Evolutionary conservation across 2,797 vertebrate genomes (phyloP).

Genomic region (Hoplostethus mediterraneus): DNA sequence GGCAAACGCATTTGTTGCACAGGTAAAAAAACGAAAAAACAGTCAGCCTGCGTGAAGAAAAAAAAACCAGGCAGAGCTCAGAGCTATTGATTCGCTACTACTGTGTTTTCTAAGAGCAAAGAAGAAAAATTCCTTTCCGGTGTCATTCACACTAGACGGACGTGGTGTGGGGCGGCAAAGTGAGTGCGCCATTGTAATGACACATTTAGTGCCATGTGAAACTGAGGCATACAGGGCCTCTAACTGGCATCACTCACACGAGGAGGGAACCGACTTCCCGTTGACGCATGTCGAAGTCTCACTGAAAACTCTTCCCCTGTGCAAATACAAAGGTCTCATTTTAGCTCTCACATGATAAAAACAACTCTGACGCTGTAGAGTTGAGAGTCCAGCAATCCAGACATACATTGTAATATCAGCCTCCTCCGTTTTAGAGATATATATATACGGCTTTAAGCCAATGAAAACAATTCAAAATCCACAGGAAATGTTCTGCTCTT

Average conservation of each 20-base stretch:
- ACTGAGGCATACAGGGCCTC: constrained; percentile 52
- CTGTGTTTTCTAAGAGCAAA: constrained; percentile 42
- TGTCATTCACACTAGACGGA: constrained; percentile 59
- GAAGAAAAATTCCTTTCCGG: constrained; percentile 29
- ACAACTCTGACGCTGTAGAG: background rate
- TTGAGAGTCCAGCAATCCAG: background rate
- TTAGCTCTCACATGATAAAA: background rate
- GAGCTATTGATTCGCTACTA: constrained; percentile 73
- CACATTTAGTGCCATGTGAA: constrained; percentile 71
- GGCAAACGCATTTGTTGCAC: constrained; percentile 49
- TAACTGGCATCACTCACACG: constrained; percentile 63
- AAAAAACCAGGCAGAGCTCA: constrained; percentile 33
- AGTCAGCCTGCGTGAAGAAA: constrained; percentile 26
- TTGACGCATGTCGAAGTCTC: constrained; percentile 32
- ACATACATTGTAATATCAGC: background rate
- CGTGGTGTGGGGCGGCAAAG: background rate
- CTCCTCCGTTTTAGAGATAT: background rate
- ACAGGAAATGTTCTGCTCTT: constrained; percentile 4
- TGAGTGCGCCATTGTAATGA: constrained; percentile 62
- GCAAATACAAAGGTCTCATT: background rate
- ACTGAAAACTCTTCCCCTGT: constrained; percentile 14
- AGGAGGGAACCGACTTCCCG: constrained; percentile 60
- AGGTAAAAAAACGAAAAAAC: constrained; percentile 21
- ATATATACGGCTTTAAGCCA: background rate
- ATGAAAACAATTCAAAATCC: background rate